Conservation (phyloP, 2,888 invertebrate species). For the Eupithecia subumbrata region DNA sequence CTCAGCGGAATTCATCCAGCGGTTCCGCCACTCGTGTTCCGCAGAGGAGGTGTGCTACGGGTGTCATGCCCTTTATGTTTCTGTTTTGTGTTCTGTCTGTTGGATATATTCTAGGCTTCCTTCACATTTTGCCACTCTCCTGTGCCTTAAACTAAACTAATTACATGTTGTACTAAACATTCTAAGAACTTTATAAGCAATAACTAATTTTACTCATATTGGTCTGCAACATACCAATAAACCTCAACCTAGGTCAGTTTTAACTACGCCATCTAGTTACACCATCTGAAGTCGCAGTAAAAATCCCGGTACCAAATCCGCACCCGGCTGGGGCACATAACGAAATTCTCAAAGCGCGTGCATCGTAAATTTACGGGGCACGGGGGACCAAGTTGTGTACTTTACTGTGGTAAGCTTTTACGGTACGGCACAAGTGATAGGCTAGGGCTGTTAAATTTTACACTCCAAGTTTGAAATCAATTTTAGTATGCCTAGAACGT, state of each 20-base stretch:
- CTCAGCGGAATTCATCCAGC: too few relatives aligned
- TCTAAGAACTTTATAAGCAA: background rate
- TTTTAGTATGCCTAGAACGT: constrained; percentile 21
- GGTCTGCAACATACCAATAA: background rate
- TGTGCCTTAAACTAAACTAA: background rate
- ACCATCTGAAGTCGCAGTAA: constrained; percentile 46
- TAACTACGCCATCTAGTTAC: constrained; percentile 14
- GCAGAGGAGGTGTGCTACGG: too few relatives aligned
- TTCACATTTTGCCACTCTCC: background rate
- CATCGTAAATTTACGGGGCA: constrained; percentile 79
- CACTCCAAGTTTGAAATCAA: background rate
- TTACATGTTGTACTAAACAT: background rate
- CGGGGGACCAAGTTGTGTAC: constrained; percentile 79
- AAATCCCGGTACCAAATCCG: constrained; percentile 68
- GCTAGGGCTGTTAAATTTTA: constrained; percentile 27
- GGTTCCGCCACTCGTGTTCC: too few relatives aligned
- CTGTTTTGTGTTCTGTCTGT: too few relatives aligned
- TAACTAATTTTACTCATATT: background rate
- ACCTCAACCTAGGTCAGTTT: background rate
- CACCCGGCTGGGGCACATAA: constrained; percentile 64
- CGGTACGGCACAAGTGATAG: constrained; percentile 55
- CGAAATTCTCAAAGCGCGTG: constrained; percentile 74
- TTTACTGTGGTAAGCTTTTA: constrained; percentile 77
- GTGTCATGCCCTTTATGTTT: too few relatives aligned
- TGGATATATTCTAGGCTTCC: too few relatives aligned